Conservation (phyloP, 2,888 invertebrate genomes). For the Caenorhabditis becei region DNA sequence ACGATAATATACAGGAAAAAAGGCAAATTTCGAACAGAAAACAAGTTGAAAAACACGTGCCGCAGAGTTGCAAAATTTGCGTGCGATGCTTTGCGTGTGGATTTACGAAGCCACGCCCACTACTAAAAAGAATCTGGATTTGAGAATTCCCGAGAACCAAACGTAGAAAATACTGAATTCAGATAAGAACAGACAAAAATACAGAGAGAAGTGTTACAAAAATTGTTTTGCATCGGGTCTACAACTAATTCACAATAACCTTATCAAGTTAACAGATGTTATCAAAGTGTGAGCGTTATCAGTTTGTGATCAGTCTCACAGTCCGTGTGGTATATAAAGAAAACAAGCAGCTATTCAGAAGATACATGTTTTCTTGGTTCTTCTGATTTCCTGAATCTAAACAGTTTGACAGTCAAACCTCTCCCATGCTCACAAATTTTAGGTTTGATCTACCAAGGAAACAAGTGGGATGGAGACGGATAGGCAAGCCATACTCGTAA, state of each 20-base stretch:
- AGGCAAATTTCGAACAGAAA: not conserved
- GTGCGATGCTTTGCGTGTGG: not conserved
- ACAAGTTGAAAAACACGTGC: not conserved
- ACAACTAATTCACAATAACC: too few species aligned
- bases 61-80: not conserved
- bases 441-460: too few species aligned
- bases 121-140: not conserved
- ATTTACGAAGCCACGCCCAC: slow-evolving; percentile 3
- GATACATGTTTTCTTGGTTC: too few species aligned
- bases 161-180: too few species aligned
- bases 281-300: not conserved
- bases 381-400: too few species aligned
- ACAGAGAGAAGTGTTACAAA: too few species aligned
- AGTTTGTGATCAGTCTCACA: not conserved
- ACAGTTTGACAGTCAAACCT: too few species aligned
- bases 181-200: too few species aligned
- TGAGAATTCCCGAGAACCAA: not conserved
- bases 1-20: not conserved
- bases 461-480: too few species aligned
- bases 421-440: too few species aligned
- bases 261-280: not conserved
- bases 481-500: too few species aligned
- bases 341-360: not conserved
- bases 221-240: too few species aligned
- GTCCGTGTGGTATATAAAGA: not conserved